Evolutionary conservation across 2,113 vertebrate species (phyloP), one percentile per base, ranked within the genome.

Genomic region (Erythrocercus mccallii): DNA sequence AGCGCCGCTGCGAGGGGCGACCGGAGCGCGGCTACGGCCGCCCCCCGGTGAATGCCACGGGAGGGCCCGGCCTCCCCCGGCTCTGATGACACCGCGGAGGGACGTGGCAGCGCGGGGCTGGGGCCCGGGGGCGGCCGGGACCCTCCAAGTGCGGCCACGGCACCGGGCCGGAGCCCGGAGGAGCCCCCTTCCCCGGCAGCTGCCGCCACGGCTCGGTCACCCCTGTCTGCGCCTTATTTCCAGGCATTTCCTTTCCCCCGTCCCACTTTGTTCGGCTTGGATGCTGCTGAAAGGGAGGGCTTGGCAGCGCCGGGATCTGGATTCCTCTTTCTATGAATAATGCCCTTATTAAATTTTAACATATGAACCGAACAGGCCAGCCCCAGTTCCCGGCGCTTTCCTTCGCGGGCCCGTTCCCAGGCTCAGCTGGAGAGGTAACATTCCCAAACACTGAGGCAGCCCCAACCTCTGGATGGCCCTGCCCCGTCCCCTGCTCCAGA

Each of bases 251-350:
- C 96, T 96, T 77, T 96, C 80, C 92, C 90, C 94, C 77, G 54
- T 96, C 92, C 96, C 93, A 92, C 54, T 96, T 95, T 93, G 81
- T 95, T 97, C 92, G 90, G 92, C 89, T 95, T 97, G 96, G 97
- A 97, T 95, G 94, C 94, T 93, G 90, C 95, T 95, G 92, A 94
- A 97, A 96, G 95, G 89, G 81, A 81, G 95, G 94, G 92, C 89
- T 95, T 97, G 96, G 94, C 95, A 97, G 80, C 81, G 56, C 88
- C 21, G 64, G 89, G 70, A 42, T 89, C 93, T 81, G 93, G 95
- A 96, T 97, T 96, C 95, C 95, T 94, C 95, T 94, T 94, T 88
- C 96, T 25, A 77, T 97, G 94, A 96, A 97, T 96, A 97, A 97
- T 96, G 94, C 92, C 92, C 92, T 96, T 93, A 96, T 97, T 96